These are phyloP conservation scores for Oncorhynchus kisutch DNA, from an alignment of 2,113 vertebrate genomes.

Conservation along the genomic window DNA sequence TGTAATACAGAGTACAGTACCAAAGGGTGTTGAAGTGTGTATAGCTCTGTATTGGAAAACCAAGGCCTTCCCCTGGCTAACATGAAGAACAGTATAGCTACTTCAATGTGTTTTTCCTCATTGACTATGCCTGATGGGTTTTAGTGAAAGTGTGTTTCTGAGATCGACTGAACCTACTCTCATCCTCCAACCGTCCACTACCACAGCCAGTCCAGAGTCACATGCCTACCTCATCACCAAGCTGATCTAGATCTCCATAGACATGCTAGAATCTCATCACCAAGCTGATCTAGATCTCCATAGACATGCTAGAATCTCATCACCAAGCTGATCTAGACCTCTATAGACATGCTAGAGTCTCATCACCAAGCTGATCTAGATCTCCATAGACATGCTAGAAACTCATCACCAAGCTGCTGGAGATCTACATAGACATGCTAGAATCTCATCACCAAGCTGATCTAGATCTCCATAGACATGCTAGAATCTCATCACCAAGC, in stretches of 20 bases:
- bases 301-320: not conserved
- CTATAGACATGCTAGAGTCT: not conserved
- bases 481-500: no score
- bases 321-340: no score
- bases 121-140: not conserved
- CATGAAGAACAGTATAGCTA: not conserved
- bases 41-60: not conserved
- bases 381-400: no score
- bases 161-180: not conserved
- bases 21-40: not conserved
- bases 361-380: no score
- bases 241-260: accelerated
- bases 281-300: not conserved
- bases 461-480: no score
- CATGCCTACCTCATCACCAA: not conserved
- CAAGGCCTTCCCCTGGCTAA: not conserved
- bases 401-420: no score
- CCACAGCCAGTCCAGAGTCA: no score
- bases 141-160: not conserved
- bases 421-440: no score
- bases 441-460: no score
- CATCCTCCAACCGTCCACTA: not conserved
- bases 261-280: not conserved
- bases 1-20: not conserved
- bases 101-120: not conserved